These are phyloP conservation scores for Electrophaes corylata DNA, from an alignment of 2,888 invertebrate genomes.

Conservation along the genomic window DNA sequence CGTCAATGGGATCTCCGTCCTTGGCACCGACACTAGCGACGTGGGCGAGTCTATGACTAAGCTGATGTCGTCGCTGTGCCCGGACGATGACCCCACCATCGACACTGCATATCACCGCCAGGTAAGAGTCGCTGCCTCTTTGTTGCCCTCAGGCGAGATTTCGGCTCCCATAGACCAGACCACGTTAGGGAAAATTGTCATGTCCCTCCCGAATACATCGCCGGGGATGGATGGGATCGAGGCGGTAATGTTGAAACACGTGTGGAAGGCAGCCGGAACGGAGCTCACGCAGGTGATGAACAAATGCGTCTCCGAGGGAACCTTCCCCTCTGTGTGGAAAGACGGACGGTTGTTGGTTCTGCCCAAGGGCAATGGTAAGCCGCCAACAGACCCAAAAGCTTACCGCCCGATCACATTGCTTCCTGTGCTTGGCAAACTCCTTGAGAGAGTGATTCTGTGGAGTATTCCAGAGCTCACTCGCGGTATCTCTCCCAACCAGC, in stretches of 20 bases:
- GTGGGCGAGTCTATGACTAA: constrained; percentile 30
- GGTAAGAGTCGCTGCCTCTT: neutral
- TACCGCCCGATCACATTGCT: neutral
- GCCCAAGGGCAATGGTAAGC: constrained; percentile 2
- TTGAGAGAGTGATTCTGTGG: neutral
- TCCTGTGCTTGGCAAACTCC: neutral
- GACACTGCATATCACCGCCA: neutral
- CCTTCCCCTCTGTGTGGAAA: no score
- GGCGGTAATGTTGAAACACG: neutral
- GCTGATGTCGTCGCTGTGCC: constrained; percentile 41
- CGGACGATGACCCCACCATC: constrained; percentile 39
- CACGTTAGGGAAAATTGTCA: neutral
- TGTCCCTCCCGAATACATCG: neutral
- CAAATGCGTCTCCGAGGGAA: neutral
- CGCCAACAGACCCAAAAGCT: constrained; percentile 1
- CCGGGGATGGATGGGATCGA: neutral
- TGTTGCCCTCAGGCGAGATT: neutral
- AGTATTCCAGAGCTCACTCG: neutral
- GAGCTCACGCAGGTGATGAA: neutral
- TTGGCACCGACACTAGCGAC: constrained; percentile 17
- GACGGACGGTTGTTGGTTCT: neutral
- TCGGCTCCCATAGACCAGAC: neutral
- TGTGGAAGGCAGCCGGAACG: no score
- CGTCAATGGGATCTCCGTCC: constrained; percentile 20
- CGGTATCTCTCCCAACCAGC: neutral